Evolutionary conservation across 2,888 invertebrate genomes (phyloP).

Genomic region (Thyatira batis): DNA sequence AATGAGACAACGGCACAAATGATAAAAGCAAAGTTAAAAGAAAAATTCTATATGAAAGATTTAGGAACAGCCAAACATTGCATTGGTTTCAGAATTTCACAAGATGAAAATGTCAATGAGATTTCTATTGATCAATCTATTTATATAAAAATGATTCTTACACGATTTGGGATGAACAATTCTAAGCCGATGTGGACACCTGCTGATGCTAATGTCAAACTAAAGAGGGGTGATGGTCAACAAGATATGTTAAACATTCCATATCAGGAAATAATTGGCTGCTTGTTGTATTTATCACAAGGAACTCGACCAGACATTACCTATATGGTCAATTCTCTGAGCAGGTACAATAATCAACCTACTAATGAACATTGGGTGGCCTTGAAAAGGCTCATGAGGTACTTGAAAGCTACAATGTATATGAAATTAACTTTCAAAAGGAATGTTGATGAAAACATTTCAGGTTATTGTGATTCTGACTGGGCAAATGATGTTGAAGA

Average conservation of each 20-base stretch:
- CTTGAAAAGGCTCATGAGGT: slow-evolving; percentile 24
- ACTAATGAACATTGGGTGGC: slow-evolving; percentile 16
- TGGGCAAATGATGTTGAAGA: slow-evolving; percentile 24
- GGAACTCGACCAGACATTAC: slow-evolving; percentile 13
- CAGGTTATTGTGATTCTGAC: slow-evolving; percentile 30
- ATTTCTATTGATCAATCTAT: slow-evolving; percentile 16
- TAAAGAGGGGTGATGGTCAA: slow-evolving; percentile 1
- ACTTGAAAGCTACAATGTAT: slow-evolving; percentile 23
- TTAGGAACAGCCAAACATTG: too few relatives aligned
- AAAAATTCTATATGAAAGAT: too few relatives aligned
- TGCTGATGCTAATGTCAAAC: slow-evolving; percentile 7
- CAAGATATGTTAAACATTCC: slow-evolving; percentile 5
- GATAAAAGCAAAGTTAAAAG: slow-evolving; percentile 17
- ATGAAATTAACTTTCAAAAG: slow-evolving; percentile 10
- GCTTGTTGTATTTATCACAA: slow-evolving; percentile 19
- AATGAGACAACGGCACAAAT: slow-evolving; percentile 1
- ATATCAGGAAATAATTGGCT: slow-evolving; percentile 18
- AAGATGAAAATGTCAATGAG: slow-evolving; percentile 25
- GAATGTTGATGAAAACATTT: neutral
- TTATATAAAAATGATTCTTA: slow-evolving; percentile 15
- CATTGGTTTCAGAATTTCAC: too few relatives aligned
- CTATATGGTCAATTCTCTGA: slow-evolving; percentile 15
- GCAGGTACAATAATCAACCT: slow-evolving; percentile 19
- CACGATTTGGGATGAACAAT: slow-evolving; percentile 12
- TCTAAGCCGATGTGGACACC: slow-evolving; percentile 19